phyloP scores from a whole-genome alignment of 2,888 invertebrate species.

The Synergus laeviventris region DNA sequence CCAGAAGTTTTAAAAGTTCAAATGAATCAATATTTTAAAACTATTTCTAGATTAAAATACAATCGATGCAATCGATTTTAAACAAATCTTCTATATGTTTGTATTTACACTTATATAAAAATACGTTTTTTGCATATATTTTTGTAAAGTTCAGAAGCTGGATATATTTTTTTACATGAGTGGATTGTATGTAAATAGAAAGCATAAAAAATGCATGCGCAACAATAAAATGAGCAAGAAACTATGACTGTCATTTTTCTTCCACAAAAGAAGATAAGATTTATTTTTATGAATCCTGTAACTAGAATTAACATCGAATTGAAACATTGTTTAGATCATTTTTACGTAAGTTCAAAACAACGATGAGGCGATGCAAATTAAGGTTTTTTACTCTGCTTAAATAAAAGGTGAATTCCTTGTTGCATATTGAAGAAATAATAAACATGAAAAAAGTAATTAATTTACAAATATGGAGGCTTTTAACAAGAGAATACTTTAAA shows the following conservation, averaged over 20 bases:
- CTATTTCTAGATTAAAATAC: too few relatives aligned
- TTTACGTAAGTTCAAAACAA: conserved; percentile 10
- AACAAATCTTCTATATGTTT: not conserved
- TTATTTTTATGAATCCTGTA: not conserved
- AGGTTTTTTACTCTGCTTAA: not conserved
- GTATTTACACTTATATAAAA: too few relatives aligned
- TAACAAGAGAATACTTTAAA: too few relatives aligned
- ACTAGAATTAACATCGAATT: not conserved
- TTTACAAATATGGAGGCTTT: too few relatives aligned
- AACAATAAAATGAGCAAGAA: not conserved
- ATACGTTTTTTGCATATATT: not conserved
- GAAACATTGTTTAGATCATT: not conserved
- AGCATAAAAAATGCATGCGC: not conserved
- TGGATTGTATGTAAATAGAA: not conserved
- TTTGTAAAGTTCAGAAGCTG: not conserved
- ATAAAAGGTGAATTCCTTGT: not conserved
- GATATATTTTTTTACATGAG: not conserved
- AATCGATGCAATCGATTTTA: too few relatives aligned
- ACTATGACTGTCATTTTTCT: not conserved
- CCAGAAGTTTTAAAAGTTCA: too few relatives aligned
- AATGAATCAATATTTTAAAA: too few relatives aligned
- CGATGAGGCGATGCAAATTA: not conserved
- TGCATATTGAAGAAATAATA: too few relatives aligned
- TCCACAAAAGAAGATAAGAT: not conserved
- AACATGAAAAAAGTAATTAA: too few relatives aligned